These are phyloP conservation scores for Eristalis pertinax DNA, from an alignment of 2,888 invertebrate species.

Conservation along the genomic window DNA sequence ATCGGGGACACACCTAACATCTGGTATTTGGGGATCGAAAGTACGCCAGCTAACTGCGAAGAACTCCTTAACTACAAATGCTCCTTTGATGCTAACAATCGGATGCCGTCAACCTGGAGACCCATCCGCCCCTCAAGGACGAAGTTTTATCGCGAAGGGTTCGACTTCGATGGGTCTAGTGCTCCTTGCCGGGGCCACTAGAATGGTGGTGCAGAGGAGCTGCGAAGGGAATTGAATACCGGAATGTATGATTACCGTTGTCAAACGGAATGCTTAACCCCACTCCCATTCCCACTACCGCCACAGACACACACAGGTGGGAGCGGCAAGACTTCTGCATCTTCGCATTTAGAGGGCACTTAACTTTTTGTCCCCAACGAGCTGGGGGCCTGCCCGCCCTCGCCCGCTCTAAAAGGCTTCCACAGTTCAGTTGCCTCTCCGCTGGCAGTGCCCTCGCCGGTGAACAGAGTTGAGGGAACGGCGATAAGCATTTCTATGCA, in stretches of 20 bases:
- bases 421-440: slow-evolving; percentile 34
- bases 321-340: slow-evolving; percentile 7
- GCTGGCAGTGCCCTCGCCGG: slow-evolving; percentile 42
- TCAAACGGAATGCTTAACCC: slow-evolving; percentile 23
- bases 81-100: slow-evolving; percentile 35
- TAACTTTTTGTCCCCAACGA: slow-evolving; percentile 49
- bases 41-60: slow-evolving; percentile 38
- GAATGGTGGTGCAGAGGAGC: slow-evolving; percentile 1
- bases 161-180: slow-evolving; percentile 4
- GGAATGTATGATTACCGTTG: slow-evolving; percentile 43
- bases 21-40: slow-evolving; percentile 34
- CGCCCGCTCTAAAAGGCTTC: slow-evolving; percentile 51
- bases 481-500: slow-evolving; percentile 63
- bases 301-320: slow-evolving; percentile 9
- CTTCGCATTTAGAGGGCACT: slow-evolving; percentile 48
- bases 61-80: slow-evolving; percentile 37
- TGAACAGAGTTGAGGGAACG: slow-evolving; percentile 12
- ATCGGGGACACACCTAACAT: slow-evolving; percentile 35
- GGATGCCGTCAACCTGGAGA: slow-evolving; percentile 19
- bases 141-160: slow-evolving; percentile 29
- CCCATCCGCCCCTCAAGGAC: not conserved
- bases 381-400: not conserved
- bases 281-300: not conserved
- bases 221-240: slow-evolving; percentile 8
- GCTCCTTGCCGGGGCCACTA: slow-evolving; percentile 21